These are phyloP conservation scores for Spodoptera picta DNA, from an alignment of 2,888 invertebrate genomes.

Conservation along the genomic window DNA sequence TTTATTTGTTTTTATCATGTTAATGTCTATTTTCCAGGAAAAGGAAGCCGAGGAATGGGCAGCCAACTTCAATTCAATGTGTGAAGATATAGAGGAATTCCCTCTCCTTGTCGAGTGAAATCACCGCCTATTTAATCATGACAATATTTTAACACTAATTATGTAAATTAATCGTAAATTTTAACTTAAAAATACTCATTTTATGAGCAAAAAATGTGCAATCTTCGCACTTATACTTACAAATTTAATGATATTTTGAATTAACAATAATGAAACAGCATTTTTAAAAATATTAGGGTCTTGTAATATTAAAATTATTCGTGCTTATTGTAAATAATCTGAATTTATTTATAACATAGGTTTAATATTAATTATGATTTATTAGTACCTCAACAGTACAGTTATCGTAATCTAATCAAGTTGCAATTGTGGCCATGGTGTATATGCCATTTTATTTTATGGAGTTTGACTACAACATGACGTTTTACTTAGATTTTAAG, in stretches of 20 bases:
- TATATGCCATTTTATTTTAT: conserved; percentile 59
- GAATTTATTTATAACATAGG: conserved; percentile 33
- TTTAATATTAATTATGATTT: conserved; percentile 19
- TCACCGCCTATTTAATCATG: conserved; percentile 42
- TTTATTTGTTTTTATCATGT: no score
- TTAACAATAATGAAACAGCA: not conserved
- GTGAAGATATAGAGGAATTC: conserved; percentile 87
- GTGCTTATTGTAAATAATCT: conserved; percentile 42
- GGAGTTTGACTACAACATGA: conserved; percentile 18
- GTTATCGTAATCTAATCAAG: conserved; percentile 32
- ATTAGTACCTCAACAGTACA: conserved; percentile 34
- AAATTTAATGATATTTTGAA: not conserved
- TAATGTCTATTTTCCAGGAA: conserved; percentile 72
- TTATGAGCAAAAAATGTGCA: not conserved
- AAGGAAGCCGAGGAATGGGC: conserved; percentile 87
- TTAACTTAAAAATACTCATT: conserved; percentile 33
- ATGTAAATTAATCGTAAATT: conserved; percentile 24
- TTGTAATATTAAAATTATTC: conserved; percentile 4
- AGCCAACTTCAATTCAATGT: conserved; percentile 88
- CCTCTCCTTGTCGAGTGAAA: conserved; percentile 77
- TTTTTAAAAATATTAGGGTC: conserved; percentile 3
- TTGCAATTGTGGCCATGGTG: conserved; percentile 55
- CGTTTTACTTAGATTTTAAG: conserved; percentile 23
- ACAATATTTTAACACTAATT: conserved; percentile 27
- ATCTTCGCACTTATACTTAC: no score